Base-by-base conservation (phyloP, 2,888 invertebrate species). In the Oscheius myriophilus region DNA sequence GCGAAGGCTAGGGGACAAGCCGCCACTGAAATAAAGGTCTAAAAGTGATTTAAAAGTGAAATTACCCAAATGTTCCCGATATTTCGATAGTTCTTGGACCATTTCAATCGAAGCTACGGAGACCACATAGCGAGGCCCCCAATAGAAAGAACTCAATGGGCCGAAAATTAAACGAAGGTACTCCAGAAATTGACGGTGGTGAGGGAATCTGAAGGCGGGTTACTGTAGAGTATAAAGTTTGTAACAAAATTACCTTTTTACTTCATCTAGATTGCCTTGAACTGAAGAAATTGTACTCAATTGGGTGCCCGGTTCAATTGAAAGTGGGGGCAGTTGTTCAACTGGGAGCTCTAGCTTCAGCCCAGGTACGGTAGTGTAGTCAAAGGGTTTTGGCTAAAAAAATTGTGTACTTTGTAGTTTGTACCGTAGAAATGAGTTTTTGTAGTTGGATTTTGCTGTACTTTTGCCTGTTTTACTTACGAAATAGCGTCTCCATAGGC, bases 311-410 rank as follows among this genome's bases (percentile, higher is more conserved):
- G 69, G 69, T 11, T 61, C 65, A 39, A 70, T 63, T 1, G 52
- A 26, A 25, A 72, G 49, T 21, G 58, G 53, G 11, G 73, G 67
- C 0, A 67, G 25, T 25, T 70, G 64, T 49, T 73, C 73, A 12
- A 68, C 75, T 14, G 57, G 51, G 1, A 69, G 42, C 57, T 69
- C 55, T 18, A 76, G 64, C 59, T 80, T 80, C 43, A 78, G 58
- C 0, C 82, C 82, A 1, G 81, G 81, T 58, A 82, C 82, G 21
- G 82, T 82, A 2, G 82, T 80, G 67, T 82, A 82, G 62, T 82
- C 82, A 55, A 77, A 71, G 9, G 82, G 81, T 53, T 70, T 70
- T 23, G 82, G 82, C 82, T 82, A 67, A 11, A 42, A 42, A 67
- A 9, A 49, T 16, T 54, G 11, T 25, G 14, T 49, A 45, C 49